Percentiles rank a stretch among this genome's conserved stretches.
These are phyloP conservation scores for Entosphenus tridentatus DNA, from an alignment of 2,113 vertebrate species.

Conservation along the genomic window DNA sequence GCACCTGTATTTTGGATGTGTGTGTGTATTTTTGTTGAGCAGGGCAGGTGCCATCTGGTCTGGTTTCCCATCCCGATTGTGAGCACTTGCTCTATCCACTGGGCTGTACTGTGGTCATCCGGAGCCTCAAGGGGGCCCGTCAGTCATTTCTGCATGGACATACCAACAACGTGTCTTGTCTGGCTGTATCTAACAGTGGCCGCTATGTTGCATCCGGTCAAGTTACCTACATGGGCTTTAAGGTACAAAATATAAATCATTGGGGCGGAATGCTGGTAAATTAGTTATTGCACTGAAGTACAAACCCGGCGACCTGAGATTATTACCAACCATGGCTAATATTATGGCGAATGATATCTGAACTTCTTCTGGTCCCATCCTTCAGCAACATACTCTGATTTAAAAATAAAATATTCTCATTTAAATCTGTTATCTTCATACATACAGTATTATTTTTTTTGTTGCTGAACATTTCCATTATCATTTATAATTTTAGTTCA, in stretches of 20 bases:
- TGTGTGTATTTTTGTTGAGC: constrained; percentile 7
- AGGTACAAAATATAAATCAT: constrained; percentile 24
- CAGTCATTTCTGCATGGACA: constrained; percentile 55
- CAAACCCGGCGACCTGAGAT: too few species aligned
- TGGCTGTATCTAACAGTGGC: constrained; percentile 37
- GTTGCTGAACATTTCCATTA: too few species aligned
- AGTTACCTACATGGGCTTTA: constrained; percentile 49
- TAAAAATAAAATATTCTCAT: too few species aligned
- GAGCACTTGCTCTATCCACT: constrained; percentile 54
- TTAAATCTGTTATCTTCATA: too few species aligned
- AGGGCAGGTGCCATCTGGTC: constrained; percentile 41
- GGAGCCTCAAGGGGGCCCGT: constrained; percentile 27
- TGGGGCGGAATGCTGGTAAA: not conserved
- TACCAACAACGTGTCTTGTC: constrained; percentile 46
- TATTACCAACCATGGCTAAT: too few species aligned
- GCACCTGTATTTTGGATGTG: too few species aligned
- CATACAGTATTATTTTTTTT: too few species aligned
- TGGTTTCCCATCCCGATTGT: constrained; percentile 42
- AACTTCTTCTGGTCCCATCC: too few species aligned
- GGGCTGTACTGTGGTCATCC: constrained; percentile 44
- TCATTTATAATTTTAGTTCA: too few species aligned
- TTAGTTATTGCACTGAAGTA: too few species aligned
- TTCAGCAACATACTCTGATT: too few species aligned
- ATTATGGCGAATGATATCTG: too few species aligned
- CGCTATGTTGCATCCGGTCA: constrained; percentile 51